These are phyloP conservation scores for Phania funesta DNA, from an alignment of 2,888 invertebrate species.

Conservation along the genomic window DNA sequence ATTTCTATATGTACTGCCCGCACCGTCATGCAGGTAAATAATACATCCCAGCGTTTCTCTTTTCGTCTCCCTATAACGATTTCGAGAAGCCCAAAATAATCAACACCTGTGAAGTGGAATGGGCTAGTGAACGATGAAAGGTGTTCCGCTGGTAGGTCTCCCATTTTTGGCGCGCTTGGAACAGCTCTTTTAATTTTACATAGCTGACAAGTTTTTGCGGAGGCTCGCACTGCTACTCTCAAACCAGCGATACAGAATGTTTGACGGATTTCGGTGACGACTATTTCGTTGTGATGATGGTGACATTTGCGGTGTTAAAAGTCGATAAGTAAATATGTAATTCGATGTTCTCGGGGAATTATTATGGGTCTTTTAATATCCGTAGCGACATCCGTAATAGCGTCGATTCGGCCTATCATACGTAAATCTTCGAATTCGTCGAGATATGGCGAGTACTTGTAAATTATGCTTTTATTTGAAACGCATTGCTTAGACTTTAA, in stretches of 20 bases:
- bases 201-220: slow-evolving; percentile 1
- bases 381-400: neutral
- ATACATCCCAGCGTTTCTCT: too few relatives aligned
- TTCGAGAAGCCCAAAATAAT: too few relatives aligned
- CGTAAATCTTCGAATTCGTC: slow-evolving; percentile 30
- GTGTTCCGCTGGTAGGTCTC: too few relatives aligned
- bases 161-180: too few relatives aligned
- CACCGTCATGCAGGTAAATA: too few relatives aligned
- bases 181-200: too few relatives aligned
- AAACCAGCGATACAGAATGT: slow-evolving; percentile 31
- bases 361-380: too few relatives aligned
- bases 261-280: slow-evolving; percentile 1
- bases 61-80: too few relatives aligned
- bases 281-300: slow-evolving; percentile 39
- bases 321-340: slow-evolving; percentile 46
- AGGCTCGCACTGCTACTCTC: slow-evolving; percentile 26
- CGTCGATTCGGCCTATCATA: slow-evolving; percentile 28
- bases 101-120: too few relatives aligned
- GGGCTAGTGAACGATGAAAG: too few relatives aligned
- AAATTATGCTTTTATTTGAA: slow-evolving; percentile 22
- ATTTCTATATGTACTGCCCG: too few relatives aligned
- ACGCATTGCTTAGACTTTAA: neutral
- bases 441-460: slow-evolving; percentile 34
- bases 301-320: slow-evolving; percentile 46
- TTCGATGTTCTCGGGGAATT: too few relatives aligned